Base-by-base conservation (phyloP, 2,113 vertebrate genomes). In the Empidonax alnorum region DNA sequence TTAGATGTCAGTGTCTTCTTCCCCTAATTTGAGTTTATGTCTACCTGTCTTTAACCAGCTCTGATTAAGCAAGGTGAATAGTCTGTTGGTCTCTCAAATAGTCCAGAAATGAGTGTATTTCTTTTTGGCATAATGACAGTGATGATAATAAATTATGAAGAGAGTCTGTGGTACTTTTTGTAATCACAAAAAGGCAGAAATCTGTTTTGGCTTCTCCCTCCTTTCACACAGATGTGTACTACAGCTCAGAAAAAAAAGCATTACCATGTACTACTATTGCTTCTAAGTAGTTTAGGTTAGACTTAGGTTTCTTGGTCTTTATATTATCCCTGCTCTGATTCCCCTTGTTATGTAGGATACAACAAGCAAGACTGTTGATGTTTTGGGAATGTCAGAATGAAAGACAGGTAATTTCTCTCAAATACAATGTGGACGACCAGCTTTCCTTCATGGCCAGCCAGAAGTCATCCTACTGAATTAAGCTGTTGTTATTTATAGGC, bases 1-100 rank as follows among this genome's bases (percentile, higher is more conserved):
- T 37, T 76, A 42, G 39, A 15, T 0, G 0, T 14, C 0, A 2
- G 14, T 46, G 90, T 37, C 31, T 65, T 7, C 24, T 87, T 83
- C 23, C 10, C 5, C 14, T 20, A 7, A 20, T 44, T 30, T 66
- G 41, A 3, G 6, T 1, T 89, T 76, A 30, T 12, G 10, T 67
- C 25, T 71, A 10, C 17, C 21, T 58, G 42, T 53, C 35, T 92
- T 69, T 58, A 74, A 11, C 11, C 8, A 44, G 8, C 25, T 91
- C 31, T 78, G 23, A 49, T 17, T 53, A 55, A 65, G 20, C 19
- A 23, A n/a, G 23, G 49, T 62, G 9, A 81, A 14, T 31, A 87
- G 59, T 31, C 23, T 18, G 1, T 4, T 53, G 2, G 3, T 35
- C 7, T 71, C 65, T 87, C 7, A 75, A 6, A 62, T 63, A 47